phyloP scores from a whole-genome alignment of 2,113 vertebrate species.

The Alexandromys fortis region DNA sequence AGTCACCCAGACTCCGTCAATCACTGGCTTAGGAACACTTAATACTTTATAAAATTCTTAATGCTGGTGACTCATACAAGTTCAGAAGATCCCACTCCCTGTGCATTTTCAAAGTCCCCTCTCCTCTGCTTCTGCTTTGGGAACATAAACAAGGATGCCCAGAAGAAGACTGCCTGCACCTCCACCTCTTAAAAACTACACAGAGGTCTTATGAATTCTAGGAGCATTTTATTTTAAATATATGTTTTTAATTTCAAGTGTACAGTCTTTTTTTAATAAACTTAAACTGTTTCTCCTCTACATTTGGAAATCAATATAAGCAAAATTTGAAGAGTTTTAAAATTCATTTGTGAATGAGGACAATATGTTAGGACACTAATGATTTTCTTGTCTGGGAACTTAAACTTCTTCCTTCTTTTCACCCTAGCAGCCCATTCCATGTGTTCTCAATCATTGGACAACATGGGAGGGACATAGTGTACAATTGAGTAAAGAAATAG shows the following conservation, averaged over 20 bases:
- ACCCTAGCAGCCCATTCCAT: not conserved
- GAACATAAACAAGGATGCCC: not conserved
- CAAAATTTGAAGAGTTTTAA: not conserved
- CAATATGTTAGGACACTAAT: not conserved
- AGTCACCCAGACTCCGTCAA: not conserved
- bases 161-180: not conserved
- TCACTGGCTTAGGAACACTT: not conserved
- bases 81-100: not conserved
- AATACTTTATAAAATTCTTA: not conserved
- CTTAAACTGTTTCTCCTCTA: not conserved
- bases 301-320: not conserved
- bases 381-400: not conserved
- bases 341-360: not conserved
- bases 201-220: not conserved
- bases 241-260: not conserved
- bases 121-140: not conserved
- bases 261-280: not conserved
- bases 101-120: not conserved
- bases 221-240: constrained; percentile 11
- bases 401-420: not conserved
- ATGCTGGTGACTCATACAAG: not conserved
- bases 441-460: not conserved
- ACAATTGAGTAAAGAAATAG: not conserved
- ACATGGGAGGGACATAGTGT: not conserved
- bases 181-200: not conserved